Evolutionary conservation across 64 coral and sea anemone genomes (phyloP).

Genomic region (Pocillopora verrucosa): DNA sequence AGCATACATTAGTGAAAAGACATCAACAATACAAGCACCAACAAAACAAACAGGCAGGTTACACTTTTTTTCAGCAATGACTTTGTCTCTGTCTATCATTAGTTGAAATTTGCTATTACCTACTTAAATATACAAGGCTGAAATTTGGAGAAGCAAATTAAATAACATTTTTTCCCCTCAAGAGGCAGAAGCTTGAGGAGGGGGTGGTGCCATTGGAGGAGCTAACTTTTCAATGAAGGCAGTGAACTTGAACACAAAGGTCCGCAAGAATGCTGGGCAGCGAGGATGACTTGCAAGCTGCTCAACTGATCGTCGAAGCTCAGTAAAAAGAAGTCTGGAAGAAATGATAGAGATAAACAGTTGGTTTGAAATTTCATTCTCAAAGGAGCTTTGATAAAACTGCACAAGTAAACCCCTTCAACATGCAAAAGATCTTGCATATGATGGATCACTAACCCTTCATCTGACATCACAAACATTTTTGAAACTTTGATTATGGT

Average conservation of each 20-base stretch:
- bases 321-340: slow-evolving; percentile 78
- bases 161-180: neutral
- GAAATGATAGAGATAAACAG: neutral
- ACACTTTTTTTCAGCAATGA: no score
- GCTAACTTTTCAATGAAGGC: slow-evolving; percentile 80
- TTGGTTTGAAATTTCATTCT: no score
- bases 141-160: neutral
- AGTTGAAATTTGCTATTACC: neutral
- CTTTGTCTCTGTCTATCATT: no score
- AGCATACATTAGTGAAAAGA: no score
- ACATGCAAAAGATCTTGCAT: no score
- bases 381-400: no score
- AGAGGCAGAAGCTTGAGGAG: slow-evolving; percentile 15
- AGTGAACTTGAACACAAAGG: slow-evolving; percentile 65
- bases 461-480: no score
- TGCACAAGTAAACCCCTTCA: no score
- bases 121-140: neutral
- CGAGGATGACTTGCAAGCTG: slow-evolving; percentile 74
- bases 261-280: slow-evolving; percentile 68
- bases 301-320: slow-evolving; percentile 65
- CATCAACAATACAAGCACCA: no score
- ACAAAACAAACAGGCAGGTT: no score
- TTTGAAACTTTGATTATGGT: no score
- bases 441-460: no score
- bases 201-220: slow-evolving; percentile 37